These are phyloP conservation scores for Dolomedes plantarius DNA, from an alignment of 2,888 invertebrate species.

Conservation along the genomic window DNA sequence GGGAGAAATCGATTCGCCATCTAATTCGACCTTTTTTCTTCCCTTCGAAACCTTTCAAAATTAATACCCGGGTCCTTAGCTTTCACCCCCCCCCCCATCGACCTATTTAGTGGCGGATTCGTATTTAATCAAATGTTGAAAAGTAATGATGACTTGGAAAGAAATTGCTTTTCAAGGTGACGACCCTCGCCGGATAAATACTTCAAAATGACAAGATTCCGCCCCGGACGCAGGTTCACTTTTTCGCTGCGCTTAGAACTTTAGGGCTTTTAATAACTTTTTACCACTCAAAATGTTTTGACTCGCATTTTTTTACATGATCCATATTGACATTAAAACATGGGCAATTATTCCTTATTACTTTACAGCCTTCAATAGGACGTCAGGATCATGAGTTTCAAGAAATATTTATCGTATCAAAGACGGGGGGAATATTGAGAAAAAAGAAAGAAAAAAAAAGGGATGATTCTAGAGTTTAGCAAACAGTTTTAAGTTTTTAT, in stretches of 20 bases:
- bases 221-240: conserved; percentile 48
- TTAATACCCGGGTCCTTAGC: conserved; percentile 59
- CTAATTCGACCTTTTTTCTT: conserved; percentile 63
- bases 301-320: neutral
- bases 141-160: conserved; percentile 68
- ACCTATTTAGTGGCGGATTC: conserved; percentile 64
- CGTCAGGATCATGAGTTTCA: neutral
- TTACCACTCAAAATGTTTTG: conserved; percentile 40
- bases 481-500: neutral
- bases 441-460: neutral
- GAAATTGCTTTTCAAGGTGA: conserved; percentile 63
- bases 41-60: conserved; percentile 61
- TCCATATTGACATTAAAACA: conserved; percentile 49
- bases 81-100: conserved; percentile 23
- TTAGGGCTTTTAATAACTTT: conserved; percentile 63
- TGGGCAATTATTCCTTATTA: conserved; percentile 61
- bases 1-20: conserved; percentile 63
- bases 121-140: conserved; percentile 70
- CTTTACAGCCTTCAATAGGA: conserved; percentile 39
- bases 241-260: conserved; percentile 62
- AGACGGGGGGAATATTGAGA: too few relatives aligned
- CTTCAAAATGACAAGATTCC: conserved; percentile 53
- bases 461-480: neutral
- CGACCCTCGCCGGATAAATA: conserved; percentile 63
- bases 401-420: neutral